Evolutionary conservation across 2,888 invertebrate genomes (phyloP).

Genomic region (Drosophila robusta): DNA sequence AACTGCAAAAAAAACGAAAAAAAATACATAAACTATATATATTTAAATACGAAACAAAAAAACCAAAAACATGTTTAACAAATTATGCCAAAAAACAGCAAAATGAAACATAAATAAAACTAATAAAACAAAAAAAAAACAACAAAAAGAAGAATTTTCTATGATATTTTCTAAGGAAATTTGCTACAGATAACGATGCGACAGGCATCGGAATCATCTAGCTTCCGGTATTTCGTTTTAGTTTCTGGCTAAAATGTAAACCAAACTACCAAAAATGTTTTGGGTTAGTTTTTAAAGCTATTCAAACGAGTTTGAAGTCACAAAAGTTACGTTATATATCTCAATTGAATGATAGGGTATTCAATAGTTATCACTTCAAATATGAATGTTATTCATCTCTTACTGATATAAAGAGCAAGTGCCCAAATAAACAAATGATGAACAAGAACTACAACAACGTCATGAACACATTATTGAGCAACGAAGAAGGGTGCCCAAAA

Average conservation of each 20-base stretch:
- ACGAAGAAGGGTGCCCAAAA: slow-evolving; percentile 1
- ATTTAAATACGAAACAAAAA: slow-evolving; percentile 67
- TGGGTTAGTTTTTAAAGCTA: too few species aligned
- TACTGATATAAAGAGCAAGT: too few species aligned
- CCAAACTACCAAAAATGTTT: too few species aligned
- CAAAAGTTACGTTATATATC: too few species aligned
- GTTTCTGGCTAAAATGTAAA: too few species aligned
- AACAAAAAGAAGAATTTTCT: not conserved
- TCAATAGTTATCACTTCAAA: too few species aligned
- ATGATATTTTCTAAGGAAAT: not conserved
- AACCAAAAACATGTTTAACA: slow-evolving; percentile 62
- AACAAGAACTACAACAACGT: not conserved
- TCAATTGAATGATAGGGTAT: too few species aligned
- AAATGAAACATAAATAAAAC: slow-evolving; percentile 74
- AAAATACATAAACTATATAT: slow-evolving; percentile 69
- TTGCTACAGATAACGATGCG: too few species aligned
- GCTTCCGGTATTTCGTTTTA: too few species aligned
- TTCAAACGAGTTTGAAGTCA: too few species aligned
- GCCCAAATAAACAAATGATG: not conserved
- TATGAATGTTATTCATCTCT: not conserved
- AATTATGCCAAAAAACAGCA: slow-evolving; percentile 71
- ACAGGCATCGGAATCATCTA: too few species aligned
- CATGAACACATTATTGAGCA: not conserved
- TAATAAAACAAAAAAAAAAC: slow-evolving; percentile 47
- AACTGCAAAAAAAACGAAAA: slow-evolving; percentile 8